A percentile compares a stretch with the other conserved stretches of the same genome.
phyloP scores from a whole-genome alignment of 2,888 invertebrate genomes.

The Lochmaea crataegi region DNA sequence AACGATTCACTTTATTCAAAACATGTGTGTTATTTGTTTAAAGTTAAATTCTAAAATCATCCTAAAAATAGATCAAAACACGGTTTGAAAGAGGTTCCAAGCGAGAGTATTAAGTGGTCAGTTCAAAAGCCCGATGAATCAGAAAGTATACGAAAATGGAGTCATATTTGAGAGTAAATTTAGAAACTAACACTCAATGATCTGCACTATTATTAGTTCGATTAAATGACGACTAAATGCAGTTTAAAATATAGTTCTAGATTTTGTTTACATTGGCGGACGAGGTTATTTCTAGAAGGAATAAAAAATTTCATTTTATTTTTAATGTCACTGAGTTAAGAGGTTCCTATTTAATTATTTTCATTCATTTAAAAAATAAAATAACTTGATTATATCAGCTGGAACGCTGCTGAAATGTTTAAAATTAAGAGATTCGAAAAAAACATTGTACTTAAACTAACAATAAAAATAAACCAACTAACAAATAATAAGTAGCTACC shows the following conservation, averaged over 20 bases:
- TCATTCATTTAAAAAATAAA: no score
- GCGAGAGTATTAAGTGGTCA: constrained; percentile 23
- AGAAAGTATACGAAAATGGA: constrained; percentile 15
- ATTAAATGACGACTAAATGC: background rate
- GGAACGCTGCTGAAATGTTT: no score
- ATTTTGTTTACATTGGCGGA: background rate
- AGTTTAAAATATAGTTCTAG: background rate
- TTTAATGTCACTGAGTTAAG: no score
- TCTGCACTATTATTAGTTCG: background rate
- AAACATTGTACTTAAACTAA: no score
- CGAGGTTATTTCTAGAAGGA: background rate
- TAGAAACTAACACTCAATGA: background rate
- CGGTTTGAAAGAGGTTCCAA: background rate
- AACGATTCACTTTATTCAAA: background rate
- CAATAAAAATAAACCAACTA: no score
- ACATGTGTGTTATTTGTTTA: background rate
- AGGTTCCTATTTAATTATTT: no score
- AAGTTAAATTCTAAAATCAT: background rate
- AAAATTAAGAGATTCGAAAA: no score
- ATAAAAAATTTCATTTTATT: background rate
- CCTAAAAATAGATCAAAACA: constrained; percentile 5
- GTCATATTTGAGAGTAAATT: constrained; percentile 1
- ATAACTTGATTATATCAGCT: no score
- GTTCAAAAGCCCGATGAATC: constrained; percentile 37
- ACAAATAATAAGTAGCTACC: no score